A percentile compares a stretch with the other conserved stretches of the same genome.
phyloP scores from a whole-genome alignment of 92 coral and sea anemone species.

The Diadumene lineata region DNA sequence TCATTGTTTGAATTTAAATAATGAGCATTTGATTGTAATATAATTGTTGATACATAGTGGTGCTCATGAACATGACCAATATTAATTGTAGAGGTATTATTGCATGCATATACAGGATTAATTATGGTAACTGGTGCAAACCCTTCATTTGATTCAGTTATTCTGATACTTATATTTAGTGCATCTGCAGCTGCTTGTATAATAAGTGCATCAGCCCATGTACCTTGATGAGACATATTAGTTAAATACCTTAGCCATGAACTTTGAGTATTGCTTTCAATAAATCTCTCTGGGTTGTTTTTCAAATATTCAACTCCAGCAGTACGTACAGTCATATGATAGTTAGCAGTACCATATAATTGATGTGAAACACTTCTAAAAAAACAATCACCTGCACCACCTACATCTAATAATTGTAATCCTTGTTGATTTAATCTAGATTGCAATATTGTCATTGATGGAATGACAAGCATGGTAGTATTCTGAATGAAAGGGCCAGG shows the following conservation, averaged over 20 bases:
- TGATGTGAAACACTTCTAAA: slow-evolving; percentile 62
- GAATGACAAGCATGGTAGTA: background rate
- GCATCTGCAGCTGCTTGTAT: slow-evolving; percentile 64
- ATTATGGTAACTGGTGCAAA: slow-evolving; percentile 53
- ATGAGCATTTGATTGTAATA: slow-evolving; percentile 18
- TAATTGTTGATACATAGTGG: slow-evolving; percentile 51
- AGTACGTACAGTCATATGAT: slow-evolving; percentile 44
- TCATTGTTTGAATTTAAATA: slow-evolving; percentile 16
- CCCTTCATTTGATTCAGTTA: slow-evolving; percentile 47
- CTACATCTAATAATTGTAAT: slow-evolving; percentile 42
- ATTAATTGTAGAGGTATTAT: slow-evolving; percentile 14
- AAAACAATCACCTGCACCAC: slow-evolving; percentile 57
- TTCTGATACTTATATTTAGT: slow-evolving; percentile 42
- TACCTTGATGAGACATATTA: slow-evolving; percentile 48
- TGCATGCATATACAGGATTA: slow-evolving; percentile 34
- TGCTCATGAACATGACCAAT: slow-evolving; percentile 49
- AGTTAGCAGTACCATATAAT: slow-evolving; percentile 44
- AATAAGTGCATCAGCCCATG: slow-evolving; percentile 69
- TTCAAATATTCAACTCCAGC: slow-evolving; percentile 52
- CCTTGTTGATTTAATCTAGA: slow-evolving; percentile 39
- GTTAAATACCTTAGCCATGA: slow-evolving; percentile 50
- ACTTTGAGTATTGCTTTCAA: slow-evolving; percentile 57
- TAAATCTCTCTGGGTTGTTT: slow-evolving; percentile 61
- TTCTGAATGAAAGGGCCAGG: slow-evolving; percentile 39
- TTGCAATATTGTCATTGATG: slow-evolving; percentile 5